These are phyloP conservation scores for Limnephilus marmoratus DNA, from an alignment of 2,888 invertebrate genomes.

Conservation along the genomic window DNA sequence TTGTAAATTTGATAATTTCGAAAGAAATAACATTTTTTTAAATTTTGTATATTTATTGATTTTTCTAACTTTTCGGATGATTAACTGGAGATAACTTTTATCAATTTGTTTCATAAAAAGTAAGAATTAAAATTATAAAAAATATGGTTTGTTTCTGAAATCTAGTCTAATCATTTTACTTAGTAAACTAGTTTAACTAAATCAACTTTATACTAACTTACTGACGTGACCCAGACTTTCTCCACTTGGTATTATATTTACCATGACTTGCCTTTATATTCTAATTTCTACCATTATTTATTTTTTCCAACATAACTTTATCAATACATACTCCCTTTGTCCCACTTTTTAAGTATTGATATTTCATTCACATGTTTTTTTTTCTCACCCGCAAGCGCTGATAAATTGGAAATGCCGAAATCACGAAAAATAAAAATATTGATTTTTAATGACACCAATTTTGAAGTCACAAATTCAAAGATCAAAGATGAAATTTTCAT, in stretches of 20 bases:
- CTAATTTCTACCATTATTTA: not conserved
- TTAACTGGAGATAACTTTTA: not conserved
- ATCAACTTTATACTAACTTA: not conserved
- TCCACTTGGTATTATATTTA: not conserved
- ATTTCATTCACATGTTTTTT: not conserved
- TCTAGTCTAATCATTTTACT: not conserved
- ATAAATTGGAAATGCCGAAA: not conserved
- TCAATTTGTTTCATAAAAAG: not conserved
- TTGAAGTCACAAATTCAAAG: not conserved
- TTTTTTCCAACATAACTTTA: not conserved
- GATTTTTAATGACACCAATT: not conserved
- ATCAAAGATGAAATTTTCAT: not conserved
- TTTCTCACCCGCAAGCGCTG: not conserved
- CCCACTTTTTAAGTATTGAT: not conserved
- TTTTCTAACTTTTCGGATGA: not conserved
- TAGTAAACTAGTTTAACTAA: not conserved
- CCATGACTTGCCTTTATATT: not conserved
- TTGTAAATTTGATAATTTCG: not conserved
- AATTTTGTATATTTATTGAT: not conserved
- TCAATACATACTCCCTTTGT: not conserved
- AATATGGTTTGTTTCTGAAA: not conserved
- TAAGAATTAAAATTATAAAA: not conserved
- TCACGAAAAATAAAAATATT: not conserved
- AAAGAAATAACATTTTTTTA: not conserved
- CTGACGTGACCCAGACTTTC: not conserved